A percentile compares a stretch with the other conserved stretches of the same genome.
Evolutionary conservation across 2,888 invertebrate species (phyloP).

Genomic region (Pharmacophagus antenor): DNA sequence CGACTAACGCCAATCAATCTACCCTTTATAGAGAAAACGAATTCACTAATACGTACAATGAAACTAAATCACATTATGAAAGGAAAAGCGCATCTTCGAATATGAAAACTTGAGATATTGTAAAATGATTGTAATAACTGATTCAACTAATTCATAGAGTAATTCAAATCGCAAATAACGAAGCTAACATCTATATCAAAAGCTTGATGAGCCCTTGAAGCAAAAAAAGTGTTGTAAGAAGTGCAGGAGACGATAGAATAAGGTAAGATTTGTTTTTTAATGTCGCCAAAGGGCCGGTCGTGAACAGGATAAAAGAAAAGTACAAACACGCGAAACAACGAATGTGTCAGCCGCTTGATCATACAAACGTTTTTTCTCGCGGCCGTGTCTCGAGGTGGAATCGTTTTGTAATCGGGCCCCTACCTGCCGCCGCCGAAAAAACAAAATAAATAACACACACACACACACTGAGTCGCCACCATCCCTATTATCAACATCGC

Average conservation of each 20-base stretch:
- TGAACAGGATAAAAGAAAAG: slow-evolving; percentile 30
- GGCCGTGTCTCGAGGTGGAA: slow-evolving; percentile 35
- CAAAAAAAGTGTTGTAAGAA: not conserved
- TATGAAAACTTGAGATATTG: too few species aligned
- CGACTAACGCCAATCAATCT: not conserved
- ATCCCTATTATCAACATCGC: slow-evolving; percentile 41
- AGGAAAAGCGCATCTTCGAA: too few species aligned
- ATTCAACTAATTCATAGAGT: not conserved
- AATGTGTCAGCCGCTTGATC: slow-evolving; percentile 42
- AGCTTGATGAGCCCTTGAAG: not conserved
- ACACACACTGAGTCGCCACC: slow-evolving; percentile 38
- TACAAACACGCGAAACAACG: slow-evolving; percentile 39
- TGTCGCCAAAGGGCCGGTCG: not conserved
- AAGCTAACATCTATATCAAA: not conserved
- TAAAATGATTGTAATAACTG: not conserved
- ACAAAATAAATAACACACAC: slow-evolving; percentile 38
- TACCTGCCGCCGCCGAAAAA: slow-evolving; percentile 37
- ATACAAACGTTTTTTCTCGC: slow-evolving; percentile 36
- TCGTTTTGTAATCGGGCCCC: slow-evolving; percentile 33
- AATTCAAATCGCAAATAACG: too few species aligned
- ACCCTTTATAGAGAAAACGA: too few species aligned
- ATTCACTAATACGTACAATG: too few species aligned
- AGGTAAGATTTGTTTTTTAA: slow-evolving; percentile 29
- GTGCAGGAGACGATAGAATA: slow-evolving; percentile 32
- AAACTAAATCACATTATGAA: too few species aligned